phyloP scores from a whole-genome alignment of 1,140 invertebrate genomes.

The Epicauta chinensis region DNA sequence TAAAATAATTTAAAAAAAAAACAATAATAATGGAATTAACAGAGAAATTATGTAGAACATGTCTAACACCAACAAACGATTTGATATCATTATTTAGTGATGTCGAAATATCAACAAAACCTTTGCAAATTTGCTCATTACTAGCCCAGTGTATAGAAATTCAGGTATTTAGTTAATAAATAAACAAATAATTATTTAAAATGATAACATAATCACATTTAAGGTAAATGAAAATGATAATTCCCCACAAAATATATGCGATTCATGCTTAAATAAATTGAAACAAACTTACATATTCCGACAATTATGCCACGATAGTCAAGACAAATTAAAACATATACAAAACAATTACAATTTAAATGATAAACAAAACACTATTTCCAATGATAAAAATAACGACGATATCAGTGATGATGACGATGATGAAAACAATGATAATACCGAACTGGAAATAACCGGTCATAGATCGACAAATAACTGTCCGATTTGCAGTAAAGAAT shows the following conservation, averaged over 20 bases:
- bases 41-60: too few species aligned
- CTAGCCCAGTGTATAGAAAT: too few species aligned
- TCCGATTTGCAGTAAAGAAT: neutral
- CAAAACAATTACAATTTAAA: neutral
- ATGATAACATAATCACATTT: neutral
- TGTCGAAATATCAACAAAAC: too few species aligned
- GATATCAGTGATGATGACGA: too few species aligned
- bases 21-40: too few species aligned
- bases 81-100: too few species aligned
- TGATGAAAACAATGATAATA: neutral
- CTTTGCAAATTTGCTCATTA: too few species aligned
- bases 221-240: slow-evolving; percentile 24
- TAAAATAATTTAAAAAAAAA: too few species aligned
- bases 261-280: slow-evolving; percentile 30
- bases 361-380: slow-evolving; percentile 5
- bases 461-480: slow-evolving; percentile 6
- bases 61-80: too few species aligned
- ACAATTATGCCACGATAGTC: slow-evolving; percentile 24
- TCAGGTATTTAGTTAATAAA: too few species aligned
- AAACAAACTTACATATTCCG: slow-evolving; percentile 29
- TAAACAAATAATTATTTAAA: neutral
- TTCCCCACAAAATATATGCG: slow-evolving; percentile 31
- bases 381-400: too few species aligned
- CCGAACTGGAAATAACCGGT: slow-evolving; percentile 8
- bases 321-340: slow-evolving; percentile 10